Base-by-base conservation (phyloP, 2,113 vertebrate genomes). In the Carassius carassius region DNA sequence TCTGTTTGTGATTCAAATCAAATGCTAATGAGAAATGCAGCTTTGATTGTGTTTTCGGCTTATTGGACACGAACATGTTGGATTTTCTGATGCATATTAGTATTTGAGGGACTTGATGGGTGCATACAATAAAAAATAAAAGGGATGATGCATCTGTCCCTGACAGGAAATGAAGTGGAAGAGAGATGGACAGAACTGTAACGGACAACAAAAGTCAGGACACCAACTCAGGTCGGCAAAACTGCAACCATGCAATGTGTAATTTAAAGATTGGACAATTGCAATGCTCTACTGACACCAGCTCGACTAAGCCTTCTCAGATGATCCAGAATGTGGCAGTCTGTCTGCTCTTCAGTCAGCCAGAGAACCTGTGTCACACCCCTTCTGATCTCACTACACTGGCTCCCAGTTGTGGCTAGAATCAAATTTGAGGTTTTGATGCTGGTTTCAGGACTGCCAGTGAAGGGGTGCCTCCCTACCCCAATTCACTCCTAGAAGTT, bases 1-100 rank as follows among this genome's bases (percentile, higher is more conserved):
- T 54, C 49, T 77, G 25, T 37, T 63, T 85, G 77, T 56, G 44
- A 69, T 82, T 77, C 5, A n/a, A 51, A 78, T 78, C 5, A 73
- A 41, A 63, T 51, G 41, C 9, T 67, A 35, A 69, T 49, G 79
- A 80, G 16, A 81, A 69, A 47, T 80, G 14, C 23, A 65, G 35
- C 78, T 65, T 44, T 63, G 56, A 79, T 62, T 62, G 23, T 77
- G 21, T 62, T 62, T 9, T 21, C 11, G 14, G 23, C 67, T 41
- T 37, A 9, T 70, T 70, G 32, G 32, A 5, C n/a, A 54, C 7
- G 29, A 25, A 47, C 21, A 54, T 10, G 7, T 37, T 58, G 51
- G 51, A 58, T n/a, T 54, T 58, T 35, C 9, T 29, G 17, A 19
- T 44, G 8, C 3, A 5, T 8, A 56, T 73, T n/a, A 23, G 11